Evolutionary conservation across 2,888 invertebrate species (phyloP).

Genomic region (Carpatolechia fugitivella): DNA sequence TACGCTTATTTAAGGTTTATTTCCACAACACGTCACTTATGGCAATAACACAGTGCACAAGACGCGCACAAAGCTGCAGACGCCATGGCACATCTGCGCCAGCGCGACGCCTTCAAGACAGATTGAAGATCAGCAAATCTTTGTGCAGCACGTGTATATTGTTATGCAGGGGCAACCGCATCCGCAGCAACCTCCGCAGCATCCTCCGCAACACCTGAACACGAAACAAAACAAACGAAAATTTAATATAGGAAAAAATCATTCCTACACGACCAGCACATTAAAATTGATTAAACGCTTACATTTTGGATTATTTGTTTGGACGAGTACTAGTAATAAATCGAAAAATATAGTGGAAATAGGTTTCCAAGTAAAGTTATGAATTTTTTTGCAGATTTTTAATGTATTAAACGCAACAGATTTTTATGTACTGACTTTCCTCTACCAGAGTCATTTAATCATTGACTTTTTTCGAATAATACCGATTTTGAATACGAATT

Average conservation of each 20-base stretch:
- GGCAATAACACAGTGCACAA: slow-evolving; percentile 24
- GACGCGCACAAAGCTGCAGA: slow-evolving; percentile 9
- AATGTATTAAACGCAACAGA: slow-evolving; percentile 39
- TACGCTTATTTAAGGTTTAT: slow-evolving; percentile 35
- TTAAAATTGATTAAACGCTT: neutral
- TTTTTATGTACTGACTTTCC: slow-evolving; percentile 50
- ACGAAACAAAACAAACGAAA: neutral
- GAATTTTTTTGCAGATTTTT: slow-evolving; percentile 38
- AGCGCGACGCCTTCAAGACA: neutral
- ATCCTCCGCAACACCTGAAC: slow-evolving; percentile 45
- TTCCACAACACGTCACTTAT: slow-evolving; percentile 42
- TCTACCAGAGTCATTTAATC: slow-evolving; percentile 30
- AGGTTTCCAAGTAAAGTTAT: slow-evolving; percentile 25
- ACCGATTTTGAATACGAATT: neutral
- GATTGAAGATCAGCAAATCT: slow-evolving; percentile 19
- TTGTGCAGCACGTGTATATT: slow-evolving; percentile 33
- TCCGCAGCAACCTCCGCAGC: slow-evolving; percentile 34
- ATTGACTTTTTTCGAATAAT: slow-evolving; percentile 33
- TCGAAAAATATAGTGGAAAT: slow-evolving; percentile 16
- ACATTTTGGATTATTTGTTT: slow-evolving; percentile 17
- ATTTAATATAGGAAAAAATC: neutral
- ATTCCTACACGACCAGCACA: too few species aligned
- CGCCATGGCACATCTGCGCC: slow-evolving; percentile 1
- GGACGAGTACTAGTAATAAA: slow-evolving; percentile 12
- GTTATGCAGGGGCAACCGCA: slow-evolving; percentile 44